These are phyloP conservation scores for Rhodophaea formosa DNA, from an alignment of 2,888 invertebrate species.

Conservation along the genomic window DNA sequence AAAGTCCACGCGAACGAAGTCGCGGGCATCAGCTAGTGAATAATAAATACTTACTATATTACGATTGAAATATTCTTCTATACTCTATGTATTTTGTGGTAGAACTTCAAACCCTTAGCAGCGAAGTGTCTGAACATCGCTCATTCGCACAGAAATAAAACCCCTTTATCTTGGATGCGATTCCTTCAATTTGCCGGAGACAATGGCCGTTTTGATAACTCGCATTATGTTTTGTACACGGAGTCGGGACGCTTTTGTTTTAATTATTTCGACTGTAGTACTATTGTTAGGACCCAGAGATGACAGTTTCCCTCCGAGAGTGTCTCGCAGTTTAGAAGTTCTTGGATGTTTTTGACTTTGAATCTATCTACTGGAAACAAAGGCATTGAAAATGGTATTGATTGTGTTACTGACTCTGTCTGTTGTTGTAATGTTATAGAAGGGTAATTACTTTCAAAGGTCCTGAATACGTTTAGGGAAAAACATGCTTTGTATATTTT, in stretches of 20 bases:
- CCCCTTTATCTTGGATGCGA: constrained; percentile 55
- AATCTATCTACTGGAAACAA: too few relatives aligned
- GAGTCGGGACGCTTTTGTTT: constrained; percentile 35
- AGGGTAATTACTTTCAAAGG: too few relatives aligned
- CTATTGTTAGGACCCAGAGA: constrained; percentile 4
- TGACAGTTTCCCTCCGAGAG: constrained; percentile 4
- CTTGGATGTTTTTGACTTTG: neutral
- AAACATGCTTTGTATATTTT: too few relatives aligned
- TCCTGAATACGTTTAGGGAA: too few relatives aligned
- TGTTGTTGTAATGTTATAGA: too few relatives aligned
- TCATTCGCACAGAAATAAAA: constrained; percentile 55
- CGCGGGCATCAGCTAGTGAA: too few relatives aligned
- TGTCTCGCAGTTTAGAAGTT: neutral
- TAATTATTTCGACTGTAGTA: constrained; percentile 31
- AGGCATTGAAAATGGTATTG: too few relatives aligned
- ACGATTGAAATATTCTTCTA: too few relatives aligned
- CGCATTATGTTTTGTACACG: constrained; percentile 45
- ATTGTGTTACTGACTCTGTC: too few relatives aligned
- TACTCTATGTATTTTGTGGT: constrained; percentile 22
- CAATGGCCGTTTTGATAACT: constrained; percentile 52
- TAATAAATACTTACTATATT: too few relatives aligned
- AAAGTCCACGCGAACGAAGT: too few relatives aligned
- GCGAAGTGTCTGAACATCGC: constrained; percentile 54
- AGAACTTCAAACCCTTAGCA: constrained; percentile 56
- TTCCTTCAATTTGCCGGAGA: constrained; percentile 54